Evolutionary conservation across 1,140 invertebrate species (phyloP).

Genomic region (Teleogryllus occipitalis): DNA sequence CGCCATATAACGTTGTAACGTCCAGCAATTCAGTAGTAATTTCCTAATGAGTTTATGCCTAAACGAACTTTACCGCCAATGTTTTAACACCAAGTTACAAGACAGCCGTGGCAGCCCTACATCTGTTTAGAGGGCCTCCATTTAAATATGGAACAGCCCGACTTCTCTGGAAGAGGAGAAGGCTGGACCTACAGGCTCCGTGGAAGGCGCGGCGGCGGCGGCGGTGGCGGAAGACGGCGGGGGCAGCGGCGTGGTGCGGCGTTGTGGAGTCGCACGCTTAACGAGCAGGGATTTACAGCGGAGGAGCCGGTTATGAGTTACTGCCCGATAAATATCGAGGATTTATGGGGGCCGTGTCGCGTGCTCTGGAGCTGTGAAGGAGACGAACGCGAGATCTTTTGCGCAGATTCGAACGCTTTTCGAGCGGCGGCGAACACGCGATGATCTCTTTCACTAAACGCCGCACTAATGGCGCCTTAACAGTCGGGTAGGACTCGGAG

Average conservation of each 20-base stretch:
- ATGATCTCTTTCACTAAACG: neutral
- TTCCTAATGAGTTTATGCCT: neutral
- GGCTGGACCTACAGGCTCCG: too few relatives aligned
- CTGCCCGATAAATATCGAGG: neutral
- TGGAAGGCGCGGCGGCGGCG: neutral
- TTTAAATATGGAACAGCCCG: neutral
- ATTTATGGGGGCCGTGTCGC: neutral
- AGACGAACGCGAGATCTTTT: neutral
- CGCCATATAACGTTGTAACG: conserved; percentile 1
- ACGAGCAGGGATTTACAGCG: neutral
- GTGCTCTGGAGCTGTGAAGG: neutral
- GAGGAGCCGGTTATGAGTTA: neutral
- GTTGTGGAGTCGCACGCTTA: neutral
- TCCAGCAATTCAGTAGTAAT: neutral
- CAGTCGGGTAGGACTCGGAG: neutral
- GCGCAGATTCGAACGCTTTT: neutral
- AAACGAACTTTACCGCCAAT: conserved; percentile 4
- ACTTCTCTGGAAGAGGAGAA: neutral
- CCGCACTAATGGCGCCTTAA: neutral
- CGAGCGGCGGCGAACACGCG: neutral
- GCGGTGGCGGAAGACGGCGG: too few relatives aligned
- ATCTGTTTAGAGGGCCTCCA: neutral
- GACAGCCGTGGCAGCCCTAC: neutral
- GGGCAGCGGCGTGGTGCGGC: neutral
- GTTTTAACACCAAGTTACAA: conserved; percentile 5